Evolutionary conservation across 2,797 vertebrate genomes (phyloP).

Genomic region (Apodemus agrarius): DNA sequence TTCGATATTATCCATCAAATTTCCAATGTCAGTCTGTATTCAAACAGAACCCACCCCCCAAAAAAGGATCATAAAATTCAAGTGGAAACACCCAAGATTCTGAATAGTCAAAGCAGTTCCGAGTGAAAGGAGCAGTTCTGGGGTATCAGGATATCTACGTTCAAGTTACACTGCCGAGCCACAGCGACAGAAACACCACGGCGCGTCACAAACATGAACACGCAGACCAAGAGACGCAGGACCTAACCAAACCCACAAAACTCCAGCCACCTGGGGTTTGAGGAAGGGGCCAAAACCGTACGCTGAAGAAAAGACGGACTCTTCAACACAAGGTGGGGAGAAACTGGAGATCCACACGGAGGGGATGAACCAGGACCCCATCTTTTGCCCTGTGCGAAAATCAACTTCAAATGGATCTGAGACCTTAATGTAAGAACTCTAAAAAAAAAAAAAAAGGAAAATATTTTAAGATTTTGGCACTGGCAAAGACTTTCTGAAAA

Average conservation of each 20-base stretch:
- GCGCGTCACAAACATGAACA: background rate
- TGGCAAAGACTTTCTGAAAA: background rate
- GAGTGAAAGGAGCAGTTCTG: background rate
- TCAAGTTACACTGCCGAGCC: background rate
- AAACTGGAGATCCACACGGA: background rate
- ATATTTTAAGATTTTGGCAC: slow-evolving; percentile 10
- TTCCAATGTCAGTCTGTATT: background rate
- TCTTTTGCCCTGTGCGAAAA: background rate
- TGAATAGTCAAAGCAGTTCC: background rate
- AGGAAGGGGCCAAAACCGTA: background rate
- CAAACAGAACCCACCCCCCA: background rate
- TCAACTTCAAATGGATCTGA: background rate
- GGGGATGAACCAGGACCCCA: background rate
- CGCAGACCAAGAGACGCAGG: background rate
- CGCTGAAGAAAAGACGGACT: background rate
- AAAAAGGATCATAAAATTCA: background rate
- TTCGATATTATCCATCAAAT: background rate
- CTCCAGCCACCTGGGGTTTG: background rate
- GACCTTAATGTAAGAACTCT: background rate
- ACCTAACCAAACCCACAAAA: background rate
- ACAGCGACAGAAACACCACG: background rate
- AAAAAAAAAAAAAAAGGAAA: background rate
- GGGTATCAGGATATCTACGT: fast-evolving
- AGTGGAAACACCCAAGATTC: background rate
- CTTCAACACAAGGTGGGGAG: background rate